These are phyloP conservation scores for Abrostola tripartita DNA, from an alignment of 2,888 invertebrate species.

Conservation along the genomic window DNA sequence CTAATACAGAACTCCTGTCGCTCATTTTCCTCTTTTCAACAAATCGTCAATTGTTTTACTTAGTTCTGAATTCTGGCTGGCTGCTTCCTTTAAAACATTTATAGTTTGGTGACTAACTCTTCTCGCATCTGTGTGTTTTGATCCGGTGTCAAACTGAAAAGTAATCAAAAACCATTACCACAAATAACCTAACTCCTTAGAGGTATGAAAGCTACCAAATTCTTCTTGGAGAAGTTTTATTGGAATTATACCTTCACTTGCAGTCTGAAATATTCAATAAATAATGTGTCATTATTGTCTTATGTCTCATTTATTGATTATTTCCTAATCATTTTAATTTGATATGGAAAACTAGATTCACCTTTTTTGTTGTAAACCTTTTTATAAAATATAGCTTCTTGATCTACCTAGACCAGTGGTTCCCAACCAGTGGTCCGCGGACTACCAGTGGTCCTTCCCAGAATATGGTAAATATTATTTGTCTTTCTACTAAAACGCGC, in stretches of 20 bases:
- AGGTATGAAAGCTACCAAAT: neutral
- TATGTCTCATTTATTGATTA: no score
- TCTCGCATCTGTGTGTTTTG: constrained; percentile 77
- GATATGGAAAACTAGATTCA: no score
- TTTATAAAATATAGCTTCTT: no score
- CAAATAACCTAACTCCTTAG: neutral
- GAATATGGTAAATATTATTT: no score
- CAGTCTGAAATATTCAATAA: neutral
- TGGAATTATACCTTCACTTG: neutral
- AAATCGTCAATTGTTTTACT: constrained; percentile 84
- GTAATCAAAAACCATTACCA: constrained; percentile 13
- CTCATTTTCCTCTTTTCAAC: constrained; percentile 81
- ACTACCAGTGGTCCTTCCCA: no score
- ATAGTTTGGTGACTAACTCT: constrained; percentile 69
- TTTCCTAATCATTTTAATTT: no score
- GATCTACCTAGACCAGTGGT: no score
- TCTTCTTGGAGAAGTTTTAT: neutral
- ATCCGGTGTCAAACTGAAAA: constrained; percentile 75
- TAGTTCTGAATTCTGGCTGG: constrained; percentile 80
- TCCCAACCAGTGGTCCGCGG: no score
- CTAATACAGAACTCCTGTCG: constrained; percentile 81
- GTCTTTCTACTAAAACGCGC: no score
- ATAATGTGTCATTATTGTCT: no score
- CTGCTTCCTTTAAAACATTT: constrained; percentile 82
- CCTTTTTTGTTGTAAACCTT: no score